Base-by-base conservation (phyloP, 2,888 invertebrate species). In the Stictocephala bisonia region DNA sequence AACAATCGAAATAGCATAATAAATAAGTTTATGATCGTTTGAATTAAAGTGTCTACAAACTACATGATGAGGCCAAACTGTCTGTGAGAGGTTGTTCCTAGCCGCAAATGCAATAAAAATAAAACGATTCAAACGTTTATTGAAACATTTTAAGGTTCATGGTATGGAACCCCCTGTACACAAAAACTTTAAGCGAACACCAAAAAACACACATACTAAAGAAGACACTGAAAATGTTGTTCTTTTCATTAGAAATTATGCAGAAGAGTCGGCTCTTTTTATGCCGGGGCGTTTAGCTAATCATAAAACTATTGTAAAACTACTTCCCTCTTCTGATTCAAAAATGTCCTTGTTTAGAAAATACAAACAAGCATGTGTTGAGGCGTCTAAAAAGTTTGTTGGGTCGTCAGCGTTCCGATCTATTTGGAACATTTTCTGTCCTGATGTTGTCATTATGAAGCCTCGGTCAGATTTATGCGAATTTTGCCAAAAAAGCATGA, bases 381-480 rank as follows among this genome's bases (percentile, higher is more conserved):
- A 26, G n/a, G 35, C 24, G 6, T 29, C 27, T 41, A 31, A 67
- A 22, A 48, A 22, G 24, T 26, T 41, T 13, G 67, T 48, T 29
- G 48, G 67, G 35, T 18, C 24, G 20, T 22, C 40, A 4, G 22
- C 67, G 15, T 44, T 67, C 26, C 15, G 48, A 41, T 44, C 15
- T 22, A 44, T 67, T 44, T 67, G 67, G 50, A 68, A 50, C 2
- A 68, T 20, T 24, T 24, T 66, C 6, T 66, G 66, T 41, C 15
- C 26, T 7, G 66, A 66, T 22, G 40, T 58, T 4, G 66, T 68
- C 15, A 68, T 68, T 26, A 68, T 68, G 68, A 68, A 68, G 50
- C 40, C 68, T 18, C 26, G 50, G 20, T 35, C 68, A 9, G 68
- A 68, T 29, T 4, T 68, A 24, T 50, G 68, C 24, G 68, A 48